Conservation (phyloP, 2,797 vertebrate species). For the Xiphorhynchus erythropygius region DNA sequence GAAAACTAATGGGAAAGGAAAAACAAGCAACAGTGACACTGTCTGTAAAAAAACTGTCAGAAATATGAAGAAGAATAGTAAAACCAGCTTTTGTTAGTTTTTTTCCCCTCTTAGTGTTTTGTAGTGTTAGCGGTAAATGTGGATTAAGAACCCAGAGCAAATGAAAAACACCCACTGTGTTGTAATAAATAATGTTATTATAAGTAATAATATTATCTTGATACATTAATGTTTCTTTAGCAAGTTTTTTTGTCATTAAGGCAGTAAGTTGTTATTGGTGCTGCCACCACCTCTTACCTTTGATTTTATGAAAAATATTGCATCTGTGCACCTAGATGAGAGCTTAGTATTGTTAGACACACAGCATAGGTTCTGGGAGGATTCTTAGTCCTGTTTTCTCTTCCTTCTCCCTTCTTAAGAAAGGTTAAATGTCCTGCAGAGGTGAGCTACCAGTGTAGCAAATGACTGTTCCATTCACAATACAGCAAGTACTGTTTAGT, state of each 20-base stretch:
- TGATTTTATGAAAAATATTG: background rate
- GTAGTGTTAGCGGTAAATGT: background rate
- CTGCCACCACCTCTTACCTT: background rate
- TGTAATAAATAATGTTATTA: background rate
- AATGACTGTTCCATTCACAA: background rate
- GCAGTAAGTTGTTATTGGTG: background rate
- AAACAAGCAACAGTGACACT: background rate
- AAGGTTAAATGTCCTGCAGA: background rate
- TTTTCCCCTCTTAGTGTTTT: background rate
- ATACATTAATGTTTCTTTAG: background rate
- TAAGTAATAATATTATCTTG: background rate
- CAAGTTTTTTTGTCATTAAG: background rate
- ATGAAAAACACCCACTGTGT: background rate
- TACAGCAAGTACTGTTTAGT: background rate
- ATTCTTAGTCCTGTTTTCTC: background rate
- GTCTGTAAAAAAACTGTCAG: background rate
- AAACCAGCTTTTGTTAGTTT: background rate
- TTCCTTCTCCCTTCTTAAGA: background rate
- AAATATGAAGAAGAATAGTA: background rate
- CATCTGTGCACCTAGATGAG: background rate
- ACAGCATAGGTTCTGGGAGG: background rate
- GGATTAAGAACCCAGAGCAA: background rate
- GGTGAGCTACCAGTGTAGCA: background rate
- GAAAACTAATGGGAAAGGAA: background rate
- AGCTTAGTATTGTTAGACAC: background rate